Percentiles rank a stretch among this genome's conserved stretches.
Conservation (phyloP, 2,888 invertebrate species). For the Cataglyphis livida region DNA sequence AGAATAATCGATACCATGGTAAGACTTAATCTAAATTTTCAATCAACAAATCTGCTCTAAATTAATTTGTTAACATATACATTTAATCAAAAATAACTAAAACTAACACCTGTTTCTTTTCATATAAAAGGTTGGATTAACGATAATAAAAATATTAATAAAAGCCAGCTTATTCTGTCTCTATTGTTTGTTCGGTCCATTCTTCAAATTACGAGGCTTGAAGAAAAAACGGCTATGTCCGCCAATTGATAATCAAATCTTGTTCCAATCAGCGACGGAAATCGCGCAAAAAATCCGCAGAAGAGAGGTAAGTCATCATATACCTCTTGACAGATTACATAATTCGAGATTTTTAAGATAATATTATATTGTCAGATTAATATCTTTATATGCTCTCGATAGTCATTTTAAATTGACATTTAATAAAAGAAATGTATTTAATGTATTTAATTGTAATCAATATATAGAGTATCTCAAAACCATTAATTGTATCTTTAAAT, state of each 20-base stretch:
- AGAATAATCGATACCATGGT: slow-evolving; percentile 55
- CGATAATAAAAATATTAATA: slow-evolving; percentile 35
- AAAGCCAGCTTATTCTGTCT: slow-evolving; percentile 64
- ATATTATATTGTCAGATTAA: neutral
- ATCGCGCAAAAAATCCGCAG: slow-evolving; percentile 91
- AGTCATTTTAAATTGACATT: neutral
- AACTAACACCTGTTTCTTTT: neutral
- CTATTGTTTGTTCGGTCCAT: slow-evolving; percentile 66
- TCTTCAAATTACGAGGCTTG: slow-evolving; percentile 63
- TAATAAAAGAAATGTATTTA: neutral
- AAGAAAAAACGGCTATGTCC: slow-evolving; percentile 84
- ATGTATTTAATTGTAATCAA: neutral
- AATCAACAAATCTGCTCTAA: neutral
- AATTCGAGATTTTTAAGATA: neutral
- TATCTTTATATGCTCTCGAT: neutral
- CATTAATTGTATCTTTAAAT: no score
- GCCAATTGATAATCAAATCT: slow-evolving; percentile 89
- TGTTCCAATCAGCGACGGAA: slow-evolving; percentile 90
- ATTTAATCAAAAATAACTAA: neutral
- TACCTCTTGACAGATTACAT: neutral
- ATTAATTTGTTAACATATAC: neutral
- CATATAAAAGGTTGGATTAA: slow-evolving; percentile 14
- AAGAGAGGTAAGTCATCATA: slow-evolving; percentile 87
- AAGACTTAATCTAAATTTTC: neutral
- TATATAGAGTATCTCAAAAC: no score